Evolutionary conservation across 2,797 vertebrate genomes (phyloP), one percentile per base, ranked within the genome.

Genomic region (Anabacerthia variegaticeps): DNA sequence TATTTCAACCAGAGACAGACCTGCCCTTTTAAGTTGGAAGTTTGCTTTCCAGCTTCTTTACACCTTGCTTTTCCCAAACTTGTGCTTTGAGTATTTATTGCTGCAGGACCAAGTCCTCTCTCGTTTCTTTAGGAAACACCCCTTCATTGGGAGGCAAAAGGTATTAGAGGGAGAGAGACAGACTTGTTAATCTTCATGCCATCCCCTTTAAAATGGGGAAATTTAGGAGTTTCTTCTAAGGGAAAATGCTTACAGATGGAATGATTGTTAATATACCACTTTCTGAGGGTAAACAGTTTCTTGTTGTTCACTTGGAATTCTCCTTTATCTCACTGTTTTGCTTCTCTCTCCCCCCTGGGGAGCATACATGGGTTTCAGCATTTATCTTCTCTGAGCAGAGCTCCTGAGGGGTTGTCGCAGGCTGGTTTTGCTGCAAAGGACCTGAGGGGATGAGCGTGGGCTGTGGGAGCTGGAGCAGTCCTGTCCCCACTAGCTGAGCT

Each of bases 371-470:
- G 37, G 27, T 74, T 86, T 81, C 3, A 0, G 28, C 30, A 39
- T 91, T 89, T 36, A 6, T 58, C 23, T 77, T 6, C 51, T n/a
- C 39, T 12, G 39, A 81, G 37, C 62, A 63, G 62, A 68, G 44
- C 48, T 74, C 10, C 2, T 54, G 43, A 32, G 39, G 22, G n/a
- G 27, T 11, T 52, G n/a, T 27, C 7, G 5, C 2, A 5, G 48
- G 77, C 62, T 61, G 84, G 9, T 84, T 26, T 13, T 59, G 28
- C 55, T 59, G 59, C 51, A 20, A 1, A 39, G n/a, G n/a, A 34
- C 44, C 3, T 0, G 4, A 1, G 7, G 36, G 24, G 48, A 4
- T 56, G 54, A 39, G 26, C 1, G 0, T 9, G 41, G 26, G 32
- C 65, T 19, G 22, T 13, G 63, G 26, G 34, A 30, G 48, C 36